Percentiles rank a stretch among this genome's conserved stretches.
Conservation (phyloP, 2,113 vertebrate genomes). For the Microtus montanus region DNA sequence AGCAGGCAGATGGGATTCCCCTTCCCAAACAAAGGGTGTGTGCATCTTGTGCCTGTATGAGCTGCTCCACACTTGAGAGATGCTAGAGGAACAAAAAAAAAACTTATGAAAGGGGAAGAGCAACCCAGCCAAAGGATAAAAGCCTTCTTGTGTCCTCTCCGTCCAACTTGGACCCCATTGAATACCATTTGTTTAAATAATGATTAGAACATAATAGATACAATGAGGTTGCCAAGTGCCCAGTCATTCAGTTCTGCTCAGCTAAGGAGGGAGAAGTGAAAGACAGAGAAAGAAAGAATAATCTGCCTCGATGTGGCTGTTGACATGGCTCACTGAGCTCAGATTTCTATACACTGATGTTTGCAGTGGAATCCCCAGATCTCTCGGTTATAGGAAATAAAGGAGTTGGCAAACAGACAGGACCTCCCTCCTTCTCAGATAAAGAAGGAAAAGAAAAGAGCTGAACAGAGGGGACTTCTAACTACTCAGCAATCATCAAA, state of each 20-base stretch:
- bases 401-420: slow-evolving; percentile 39
- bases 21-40: slow-evolving; percentile 48
- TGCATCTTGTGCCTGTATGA: slow-evolving; percentile 15
- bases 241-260: slow-evolving; percentile 59
- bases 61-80: slow-evolving; percentile 34
- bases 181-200: slow-evolving; percentile 75
- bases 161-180: slow-evolving; percentile 52
- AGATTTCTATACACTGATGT: slow-evolving; percentile 16
- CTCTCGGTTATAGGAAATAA: not conserved
- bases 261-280: not conserved
- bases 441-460: not conserved
- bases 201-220: slow-evolving; percentile 75
- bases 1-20: not conserved
- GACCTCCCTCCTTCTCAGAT: not conserved
- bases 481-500: not conserved
- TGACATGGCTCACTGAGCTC: slow-evolving; percentile 24
- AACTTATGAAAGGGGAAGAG: slow-evolving; percentile 23
- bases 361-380: slow-evolving; percentile 52
- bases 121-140: not conserved
- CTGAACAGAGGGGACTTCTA: not conserved
- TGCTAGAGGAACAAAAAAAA: not conserved
- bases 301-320: not conserved
- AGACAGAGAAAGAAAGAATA: not conserved
- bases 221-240: slow-evolving; percentile 64
- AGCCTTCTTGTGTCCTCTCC: slow-evolving; percentile 60